Conservation (phyloP, 2,797 vertebrate species). For the Leontopithecus rosalia region DNA sequence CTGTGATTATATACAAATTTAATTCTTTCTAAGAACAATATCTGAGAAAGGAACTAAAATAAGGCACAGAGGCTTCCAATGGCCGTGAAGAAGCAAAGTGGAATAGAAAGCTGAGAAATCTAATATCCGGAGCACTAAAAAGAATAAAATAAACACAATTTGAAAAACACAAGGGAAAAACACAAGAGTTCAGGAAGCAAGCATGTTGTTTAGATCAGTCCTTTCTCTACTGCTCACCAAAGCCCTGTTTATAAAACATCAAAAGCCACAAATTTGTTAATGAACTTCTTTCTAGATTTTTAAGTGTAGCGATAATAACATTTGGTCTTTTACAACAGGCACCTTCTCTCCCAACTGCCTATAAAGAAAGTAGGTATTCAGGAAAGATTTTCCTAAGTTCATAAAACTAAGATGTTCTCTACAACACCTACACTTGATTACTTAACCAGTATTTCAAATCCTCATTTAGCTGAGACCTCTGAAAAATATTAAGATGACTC, state of each 20-base stretch:
- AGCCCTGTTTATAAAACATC: not conserved
- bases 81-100: not conserved
- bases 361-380: not conserved
- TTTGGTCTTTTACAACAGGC: not conserved
- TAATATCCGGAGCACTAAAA: not conserved
- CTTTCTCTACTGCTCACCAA: not conserved
- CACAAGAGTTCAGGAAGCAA: not conserved
- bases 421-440: constrained; percentile 12
- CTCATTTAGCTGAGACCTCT: not conserved
- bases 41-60: not conserved
- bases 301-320: not conserved
- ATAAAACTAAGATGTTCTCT: constrained; percentile 13
- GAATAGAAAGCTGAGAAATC: not conserved
- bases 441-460: not conserved
- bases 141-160: not conserved
- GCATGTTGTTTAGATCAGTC: not conserved
- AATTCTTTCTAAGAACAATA: not conserved
- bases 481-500: constrained; percentile 47
- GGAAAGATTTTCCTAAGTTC: not conserved
- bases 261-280: not conserved
- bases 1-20: not conserved
- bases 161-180: not conserved
- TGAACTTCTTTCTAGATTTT: not conserved
- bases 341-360: not conserved
- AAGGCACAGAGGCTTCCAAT: not conserved